Evolutionary conservation across 2,113 vertebrate genomes (phyloP).

Genomic region (Brachyistius frenatus): DNA sequence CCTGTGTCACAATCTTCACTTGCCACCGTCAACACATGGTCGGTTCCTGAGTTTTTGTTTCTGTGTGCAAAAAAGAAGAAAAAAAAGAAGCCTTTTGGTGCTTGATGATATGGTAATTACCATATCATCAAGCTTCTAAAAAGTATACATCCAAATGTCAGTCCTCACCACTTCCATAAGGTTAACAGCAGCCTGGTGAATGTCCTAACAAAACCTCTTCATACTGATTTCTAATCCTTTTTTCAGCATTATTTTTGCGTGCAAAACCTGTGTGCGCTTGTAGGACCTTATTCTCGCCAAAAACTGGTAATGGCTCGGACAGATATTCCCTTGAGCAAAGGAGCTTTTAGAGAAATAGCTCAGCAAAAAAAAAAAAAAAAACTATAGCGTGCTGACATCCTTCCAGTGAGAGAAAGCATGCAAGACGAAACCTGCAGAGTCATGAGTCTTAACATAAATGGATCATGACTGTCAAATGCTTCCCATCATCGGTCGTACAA

Average conservation of each 20-base stretch:
- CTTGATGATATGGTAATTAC: no score
- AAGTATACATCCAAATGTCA: conserved; percentile 4
- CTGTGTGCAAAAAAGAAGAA: not conserved
- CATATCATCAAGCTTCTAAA: not conserved
- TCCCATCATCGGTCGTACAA: conserved; percentile 21
- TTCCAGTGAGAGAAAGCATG: conserved; percentile 19
- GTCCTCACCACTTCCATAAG: not conserved
- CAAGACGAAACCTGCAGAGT: conserved; percentile 34
- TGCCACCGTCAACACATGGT: conserved; percentile 42
- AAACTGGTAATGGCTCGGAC: conserved; percentile 62
- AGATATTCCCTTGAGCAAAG: conserved; percentile 62
- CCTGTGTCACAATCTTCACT: conserved; percentile 36
- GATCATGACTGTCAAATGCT: conserved; percentile 24
- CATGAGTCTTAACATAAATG: conserved; percentile 34
- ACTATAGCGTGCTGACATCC: conserved; percentile 33
- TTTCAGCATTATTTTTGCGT: conserved; percentile 48
- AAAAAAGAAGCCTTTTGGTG: no score
- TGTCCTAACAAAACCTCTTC: conserved; percentile 45
- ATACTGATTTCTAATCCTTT: conserved; percentile 33
- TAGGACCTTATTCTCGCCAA: conserved; percentile 49
- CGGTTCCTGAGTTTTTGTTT: conserved; percentile 11
- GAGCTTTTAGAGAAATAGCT: conserved; percentile 42
- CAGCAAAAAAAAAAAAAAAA: conserved; percentile 2
- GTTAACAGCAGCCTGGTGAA: conserved; percentile 31
- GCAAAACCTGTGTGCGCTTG: conserved; percentile 42